Evolutionary conservation across 2,113 vertebrate species (phyloP).

Genomic region (Laterallus jamaicensis): DNA sequence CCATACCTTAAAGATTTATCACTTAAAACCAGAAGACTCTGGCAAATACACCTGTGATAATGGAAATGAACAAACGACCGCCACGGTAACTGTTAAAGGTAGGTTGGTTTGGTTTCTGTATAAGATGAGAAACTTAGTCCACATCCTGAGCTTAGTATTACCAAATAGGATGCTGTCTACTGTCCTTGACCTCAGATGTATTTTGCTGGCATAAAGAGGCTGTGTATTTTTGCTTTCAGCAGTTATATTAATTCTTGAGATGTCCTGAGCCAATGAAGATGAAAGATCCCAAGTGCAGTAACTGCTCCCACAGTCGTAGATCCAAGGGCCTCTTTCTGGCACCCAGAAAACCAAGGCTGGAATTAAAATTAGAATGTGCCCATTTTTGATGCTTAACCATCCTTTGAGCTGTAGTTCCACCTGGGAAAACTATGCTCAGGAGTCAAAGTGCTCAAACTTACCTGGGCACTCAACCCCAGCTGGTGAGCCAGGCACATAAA

Average conservation of each 20-base stretch:
- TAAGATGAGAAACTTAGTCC: background rate
- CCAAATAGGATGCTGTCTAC: fast-evolving
- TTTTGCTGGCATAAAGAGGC: background rate
- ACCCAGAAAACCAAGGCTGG: background rate
- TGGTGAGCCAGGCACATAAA: background rate
- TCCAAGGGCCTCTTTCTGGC: background rate
- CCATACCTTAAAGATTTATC: conserved; percentile 73
- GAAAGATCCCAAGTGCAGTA: background rate
- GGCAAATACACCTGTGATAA: conserved; percentile 81
- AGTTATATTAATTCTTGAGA: background rate
- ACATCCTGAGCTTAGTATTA: background rate
- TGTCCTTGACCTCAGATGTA: background rate
- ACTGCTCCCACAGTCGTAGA: background rate
- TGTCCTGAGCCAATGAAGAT: background rate
- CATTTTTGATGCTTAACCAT: background rate
- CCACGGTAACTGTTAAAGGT: conserved; percentile 81
- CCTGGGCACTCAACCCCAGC: background rate
- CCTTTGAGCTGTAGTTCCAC: background rate
- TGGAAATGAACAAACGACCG: conserved; percentile 74
- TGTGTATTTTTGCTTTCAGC: background rate
- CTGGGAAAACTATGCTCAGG: background rate
- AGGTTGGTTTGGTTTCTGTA: background rate
- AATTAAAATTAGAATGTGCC: background rate
- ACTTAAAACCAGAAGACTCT: conserved; percentile 71
- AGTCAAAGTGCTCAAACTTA: background rate